Conservation (phyloP, 1,140 invertebrate species). For the Bombus sibiricus region DNA sequence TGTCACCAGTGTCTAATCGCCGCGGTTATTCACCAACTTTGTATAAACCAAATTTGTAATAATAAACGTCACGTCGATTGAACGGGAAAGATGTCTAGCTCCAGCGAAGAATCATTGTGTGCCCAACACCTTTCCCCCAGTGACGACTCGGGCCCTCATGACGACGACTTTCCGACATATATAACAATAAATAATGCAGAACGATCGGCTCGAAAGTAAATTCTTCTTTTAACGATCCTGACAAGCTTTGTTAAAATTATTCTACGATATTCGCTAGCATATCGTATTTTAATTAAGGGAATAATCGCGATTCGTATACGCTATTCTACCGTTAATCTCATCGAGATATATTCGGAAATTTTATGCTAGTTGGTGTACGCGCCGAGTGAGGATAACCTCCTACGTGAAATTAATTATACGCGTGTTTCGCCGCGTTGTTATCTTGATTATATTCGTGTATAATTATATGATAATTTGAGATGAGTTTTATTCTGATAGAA, state of each 20-base stretch:
- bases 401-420: slow-evolving; percentile 28
- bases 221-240: background rate
- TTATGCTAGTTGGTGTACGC: background rate
- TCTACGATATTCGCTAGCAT: too few species aligned
- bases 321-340: too few species aligned
- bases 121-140: too few species aligned
- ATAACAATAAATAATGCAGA: background rate
- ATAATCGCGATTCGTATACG: background rate
- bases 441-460: background rate
- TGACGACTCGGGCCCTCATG: too few species aligned
- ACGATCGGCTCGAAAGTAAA: background rate
- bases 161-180: too few species aligned
- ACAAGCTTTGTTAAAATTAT: background rate
- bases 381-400: too few species aligned
- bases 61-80: too few species aligned
- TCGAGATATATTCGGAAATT: slow-evolving; percentile 2
- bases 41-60: too few species aligned
- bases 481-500: background rate
- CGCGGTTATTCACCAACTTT: too few species aligned
- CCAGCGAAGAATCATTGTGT: too few species aligned
- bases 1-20: too few species aligned
- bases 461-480: slow-evolving; percentile 3
- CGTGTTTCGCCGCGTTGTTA: background rate
- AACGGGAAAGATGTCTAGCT: too few species aligned
- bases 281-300: background rate